Conservation (phyloP, 2,113 vertebrate species). For the Isurus oxyrinchus region DNA sequence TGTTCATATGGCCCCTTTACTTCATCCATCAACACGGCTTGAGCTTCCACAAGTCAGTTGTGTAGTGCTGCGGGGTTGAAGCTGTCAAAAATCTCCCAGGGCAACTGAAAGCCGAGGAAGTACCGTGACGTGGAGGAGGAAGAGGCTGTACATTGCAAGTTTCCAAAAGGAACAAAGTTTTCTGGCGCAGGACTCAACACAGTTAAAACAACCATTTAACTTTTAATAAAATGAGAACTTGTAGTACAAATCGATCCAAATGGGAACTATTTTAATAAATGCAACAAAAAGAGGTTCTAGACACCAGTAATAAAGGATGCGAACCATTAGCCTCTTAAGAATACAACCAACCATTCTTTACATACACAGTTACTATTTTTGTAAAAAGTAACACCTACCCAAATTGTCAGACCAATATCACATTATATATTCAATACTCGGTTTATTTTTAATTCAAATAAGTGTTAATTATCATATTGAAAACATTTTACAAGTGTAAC, state of each 20-base stretch:
- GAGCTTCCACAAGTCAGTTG: not conserved
- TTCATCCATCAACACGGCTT: not conserved
- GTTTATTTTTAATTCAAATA: slow-evolving; percentile 29
- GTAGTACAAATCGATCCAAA: not conserved
- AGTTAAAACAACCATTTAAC: slow-evolving; percentile 1
- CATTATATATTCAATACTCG: slow-evolving; percentile 34
- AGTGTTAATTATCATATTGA: slow-evolving; percentile 33
- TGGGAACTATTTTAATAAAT: slow-evolving; percentile 56
- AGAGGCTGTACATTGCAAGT: not conserved
- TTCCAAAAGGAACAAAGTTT: not conserved
- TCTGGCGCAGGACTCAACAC: slow-evolving; percentile 21
- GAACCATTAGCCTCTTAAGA: slow-evolving; percentile 62
- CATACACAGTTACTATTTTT: slow-evolving; percentile 61
- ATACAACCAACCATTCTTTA: slow-evolving; percentile 67
- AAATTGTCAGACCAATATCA: slow-evolving; percentile 33
- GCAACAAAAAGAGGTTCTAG: slow-evolving; percentile 71
- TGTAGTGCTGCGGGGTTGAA: not conserved
- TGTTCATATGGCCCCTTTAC: not conserved
- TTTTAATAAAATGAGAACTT: not conserved
- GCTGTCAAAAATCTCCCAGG: not conserved
- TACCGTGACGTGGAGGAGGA: not conserved
- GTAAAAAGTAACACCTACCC: slow-evolving; percentile 45
- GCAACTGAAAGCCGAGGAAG: not conserved
- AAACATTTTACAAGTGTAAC: slow-evolving; percentile 15
- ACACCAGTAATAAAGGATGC: slow-evolving; percentile 69